Evolutionary conservation across 1,140 invertebrate species (phyloP), one percentile per base, ranked within the genome.

Genomic region (Sinonovacula constricta): DNA sequence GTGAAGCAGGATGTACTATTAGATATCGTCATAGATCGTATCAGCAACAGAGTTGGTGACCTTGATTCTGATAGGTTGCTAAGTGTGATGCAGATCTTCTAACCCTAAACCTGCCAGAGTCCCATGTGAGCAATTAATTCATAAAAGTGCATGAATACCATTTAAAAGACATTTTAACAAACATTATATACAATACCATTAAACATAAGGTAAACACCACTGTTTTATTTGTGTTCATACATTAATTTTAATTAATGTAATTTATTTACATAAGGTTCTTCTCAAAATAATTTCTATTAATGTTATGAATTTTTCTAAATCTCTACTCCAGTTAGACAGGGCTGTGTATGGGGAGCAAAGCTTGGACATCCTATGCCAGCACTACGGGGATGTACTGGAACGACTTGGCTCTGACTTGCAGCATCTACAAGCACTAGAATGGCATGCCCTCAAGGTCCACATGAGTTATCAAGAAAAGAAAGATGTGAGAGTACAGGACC

Each of bases 11-110:
- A n/a, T 45, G 10, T 31, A 3, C 36, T 66, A 3, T 22, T 66
- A 39, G 33, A 66, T n/a, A 22, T 69, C 45, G 45, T 54, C 3
- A 54, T 69, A 14, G 30, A 69, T 31, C 67, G 54, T 31, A 69
- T 69, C 33, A 69, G 14, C 26, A 53, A 31, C 10, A 69, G 67
- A 34, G 33, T 53, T 54, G 67, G 67, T 69, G 67, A 69, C 51
- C 26, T 69, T 24, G 67, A 69, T 14, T 54, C 67, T 28, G 53
- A 54, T 53, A 39, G 33, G n/a, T 36, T 53, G 18, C 26, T 69
- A 59, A 24, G 24, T 14, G 22, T 7, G 10, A 56, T 56, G 54
- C 54, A 56, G 22, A 24, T 56, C 12, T 56, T 56, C 54, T 24
- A 18, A 12, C 12, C 5, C 12, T 12, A 7, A 56, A 56, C 10